Evolutionary conservation across 2,797 vertebrate species (phyloP), one percentile per base, ranked within the genome.

Genomic region (Arrhamphus sclerolepis): DNA sequence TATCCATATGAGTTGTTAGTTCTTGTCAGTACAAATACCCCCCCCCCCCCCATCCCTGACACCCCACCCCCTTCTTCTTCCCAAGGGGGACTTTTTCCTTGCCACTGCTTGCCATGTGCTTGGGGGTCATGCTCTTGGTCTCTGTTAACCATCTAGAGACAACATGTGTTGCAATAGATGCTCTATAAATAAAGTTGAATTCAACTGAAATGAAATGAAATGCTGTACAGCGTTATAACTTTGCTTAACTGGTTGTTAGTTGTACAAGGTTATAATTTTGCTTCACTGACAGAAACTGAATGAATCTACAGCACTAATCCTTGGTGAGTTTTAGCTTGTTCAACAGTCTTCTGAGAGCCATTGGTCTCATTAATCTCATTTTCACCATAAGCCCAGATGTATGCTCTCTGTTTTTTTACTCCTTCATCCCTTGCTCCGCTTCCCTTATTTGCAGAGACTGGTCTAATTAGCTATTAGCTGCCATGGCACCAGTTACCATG

Each of bases 391-490:
- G 68, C 55, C 75, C 53, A 81, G 58, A 50, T 64, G 80, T 56
- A 65, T 67, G 59, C 66, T 83, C 54, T n/a, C n/a, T n/a, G n/a
- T n/a, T 48, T 48, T 54, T 70, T 68, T 64, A 18, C 40, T 59
- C 65, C 52, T 56, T 59, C 66, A 66, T 85, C 74, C 50, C 76
- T 84, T 55, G 43, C 68, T 86, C 83, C 82, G 84, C 77, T 81
- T 78, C 86, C 77, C 86, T 85, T 70, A 72, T 89, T 85, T 79
- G 72, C 81, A 90, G 83, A 91, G 85, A 89, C n/a, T 89, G 87
- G 90, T 87, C 88, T 87, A 91, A 91, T 92, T 91, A 90, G 87
- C 84, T 87, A 77, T 73, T 66, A 82, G 85, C 83, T 89, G 85
- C 81, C 43, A 71, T 84, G 81, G 80, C 83, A 86, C 81, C 88